Base-by-base conservation (phyloP, 2,113 vertebrate species). In the Larimichthys polyactis region DNA sequence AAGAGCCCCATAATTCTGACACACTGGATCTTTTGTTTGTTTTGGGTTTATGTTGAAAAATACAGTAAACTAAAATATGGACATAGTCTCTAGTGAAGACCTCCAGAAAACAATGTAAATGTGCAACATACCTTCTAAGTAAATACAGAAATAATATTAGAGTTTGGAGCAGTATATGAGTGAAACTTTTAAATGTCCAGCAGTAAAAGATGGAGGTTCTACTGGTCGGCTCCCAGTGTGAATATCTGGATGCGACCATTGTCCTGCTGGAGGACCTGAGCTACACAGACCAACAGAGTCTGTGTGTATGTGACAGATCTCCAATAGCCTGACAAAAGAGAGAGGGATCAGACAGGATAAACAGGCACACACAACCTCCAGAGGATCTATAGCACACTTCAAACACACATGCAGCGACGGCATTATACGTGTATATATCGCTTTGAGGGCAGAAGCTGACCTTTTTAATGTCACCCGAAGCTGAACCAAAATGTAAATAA, bases 291-390 rank as follows among this genome's bases (percentile, higher is more conserved):
- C 32, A 24, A 20, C 17, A 11, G 77, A 29, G 71, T 80, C 17
- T 46, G 71, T 72, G 15, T 36, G 36, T n/a, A 19, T 27, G 36
- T 52, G 57, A 66, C 72, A 67, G 72, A 81, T 68, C 67, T n/a
- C 62, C 40, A 75, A 65, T 49, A 78, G 64, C 58, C 32, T 36
- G 70, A 78, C 74, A 78, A 86, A 52, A 70, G 57, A 70, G 51
- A 69, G 62, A n/a, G 32, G 78, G 70, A 82, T 86, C 64, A 82
- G 65, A 66, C 6, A 27, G 79, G 84, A 82, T 82, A 71, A 79
- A 65, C 55, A 81, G 55, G 49, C 20, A 44, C 62, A 55, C 58
- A 74, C 68, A 77, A 72, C 69, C 78, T 81, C 57, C 43, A 24
- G 55, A 72, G 78, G 62, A 73, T 77, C 60, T 71, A 54, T 32